Evolutionary conservation across 2,113 vertebrate species (phyloP).

Genomic region (Coptodon rendalli): DNA sequence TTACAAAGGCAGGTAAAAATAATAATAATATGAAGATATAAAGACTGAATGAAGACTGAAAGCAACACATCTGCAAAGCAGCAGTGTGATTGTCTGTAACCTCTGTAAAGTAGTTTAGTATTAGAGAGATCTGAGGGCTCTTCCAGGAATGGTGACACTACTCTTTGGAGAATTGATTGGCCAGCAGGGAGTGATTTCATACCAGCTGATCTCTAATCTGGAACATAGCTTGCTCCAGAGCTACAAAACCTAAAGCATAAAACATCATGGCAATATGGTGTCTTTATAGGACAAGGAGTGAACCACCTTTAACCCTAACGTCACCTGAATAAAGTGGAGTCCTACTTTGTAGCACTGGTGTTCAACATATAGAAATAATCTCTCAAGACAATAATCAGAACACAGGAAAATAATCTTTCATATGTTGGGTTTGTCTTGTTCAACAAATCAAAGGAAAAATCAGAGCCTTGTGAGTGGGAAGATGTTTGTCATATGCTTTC

Average conservation of each 20-base stretch:
- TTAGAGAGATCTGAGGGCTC: background rate
- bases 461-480: background rate
- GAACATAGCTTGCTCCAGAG: background rate
- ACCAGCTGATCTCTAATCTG: background rate
- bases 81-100: background rate
- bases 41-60: accelerated
- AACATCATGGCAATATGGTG: background rate
- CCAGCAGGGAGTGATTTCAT: background rate
- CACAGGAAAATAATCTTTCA: background rate
- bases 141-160: background rate
- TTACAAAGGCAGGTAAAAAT: background rate
- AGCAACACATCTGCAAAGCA: background rate
- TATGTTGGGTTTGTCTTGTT: background rate
- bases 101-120: background rate
- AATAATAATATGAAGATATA: background rate
- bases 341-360: background rate
- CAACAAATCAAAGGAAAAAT: background rate
- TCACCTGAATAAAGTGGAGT: background rate
- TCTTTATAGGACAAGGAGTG: background rate
- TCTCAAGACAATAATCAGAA: background rate
- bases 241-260: background rate
- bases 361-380: background rate
- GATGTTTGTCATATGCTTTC: background rate
- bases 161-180: background rate
- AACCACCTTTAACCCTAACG: background rate